phyloP scores from a whole-genome alignment of 2,888 invertebrate species.

The Dorcus parallelipipedus region DNA sequence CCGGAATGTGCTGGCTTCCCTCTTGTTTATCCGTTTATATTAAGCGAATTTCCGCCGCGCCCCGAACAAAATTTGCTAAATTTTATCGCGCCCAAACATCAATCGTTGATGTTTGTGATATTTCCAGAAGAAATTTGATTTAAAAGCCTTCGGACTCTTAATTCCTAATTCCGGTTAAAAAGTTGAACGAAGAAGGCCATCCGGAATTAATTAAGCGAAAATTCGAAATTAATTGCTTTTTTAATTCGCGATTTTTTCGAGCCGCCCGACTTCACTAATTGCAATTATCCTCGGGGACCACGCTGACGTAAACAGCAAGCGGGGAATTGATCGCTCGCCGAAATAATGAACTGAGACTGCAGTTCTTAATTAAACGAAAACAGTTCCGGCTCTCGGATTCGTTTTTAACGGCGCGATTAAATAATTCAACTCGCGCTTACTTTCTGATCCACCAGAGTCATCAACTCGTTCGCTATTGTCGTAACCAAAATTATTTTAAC shows the following conservation, averaged over 20 bases:
- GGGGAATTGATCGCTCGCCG: neutral
- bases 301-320: neutral
- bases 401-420: neutral
- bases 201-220: slow-evolving; percentile 24
- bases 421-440: no score
- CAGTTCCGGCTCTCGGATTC: neutral
- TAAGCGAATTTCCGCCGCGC: no score
- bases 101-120: no score
- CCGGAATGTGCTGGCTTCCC: neutral
- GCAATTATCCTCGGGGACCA: neutral
- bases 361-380: neutral
- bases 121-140: no score
- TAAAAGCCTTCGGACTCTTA: no score
- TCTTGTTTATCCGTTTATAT: no score
- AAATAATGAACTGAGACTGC: neutral
- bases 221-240: slow-evolving; percentile 24
- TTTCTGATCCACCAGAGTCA: no score
- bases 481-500: no score
- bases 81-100: no score
- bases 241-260: slow-evolving; percentile 24
- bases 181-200: slow-evolving; percentile 20
- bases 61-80: no score
- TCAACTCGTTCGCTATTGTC: no score
- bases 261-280: slow-evolving; percentile 18
- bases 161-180: neutral